A percentile compares a stretch with the other conserved stretches of the same genome.
Conservation (phyloP, 2,888 invertebrate genomes). For the Altica lythri region DNA sequence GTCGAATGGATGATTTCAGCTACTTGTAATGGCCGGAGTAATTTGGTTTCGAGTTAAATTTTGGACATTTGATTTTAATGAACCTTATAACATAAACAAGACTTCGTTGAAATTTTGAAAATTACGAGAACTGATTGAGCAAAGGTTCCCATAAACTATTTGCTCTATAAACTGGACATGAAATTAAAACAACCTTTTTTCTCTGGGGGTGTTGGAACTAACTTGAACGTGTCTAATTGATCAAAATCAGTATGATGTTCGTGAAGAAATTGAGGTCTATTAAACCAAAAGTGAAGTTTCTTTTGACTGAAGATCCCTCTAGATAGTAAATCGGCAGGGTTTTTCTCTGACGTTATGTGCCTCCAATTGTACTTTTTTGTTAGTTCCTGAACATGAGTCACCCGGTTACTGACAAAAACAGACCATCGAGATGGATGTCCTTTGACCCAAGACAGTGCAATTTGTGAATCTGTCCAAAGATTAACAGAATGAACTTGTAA, state of each 20-base stretch:
- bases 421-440: slow-evolving; percentile 3
- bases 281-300: no score
- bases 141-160: no score
- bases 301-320: no score
- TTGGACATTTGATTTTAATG: neutral
- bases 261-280: neutral
- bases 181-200: no score
- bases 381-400: neutral
- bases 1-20: neutral
- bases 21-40: neutral
- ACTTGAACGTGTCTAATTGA: no score
- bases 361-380: slow-evolving; percentile 3
- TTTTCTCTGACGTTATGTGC: slow-evolving; percentile 8
- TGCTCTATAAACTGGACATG: no score
- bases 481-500: slow-evolving; percentile 11
- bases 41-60: no score
- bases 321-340: slow-evolving; percentile 10
- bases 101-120: slow-evolving; percentile 2
- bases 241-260: neutral
- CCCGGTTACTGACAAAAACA: slow-evolving; percentile 3
- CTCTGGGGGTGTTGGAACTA: no score
- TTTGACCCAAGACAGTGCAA: slow-evolving; percentile 17
- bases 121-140: no score
- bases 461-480: slow-evolving; percentile 29
- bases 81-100: neutral